These are phyloP conservation scores for Hyles vespertilio DNA, from an alignment of 1,140 invertebrate genomes.

Conservation along the genomic window DNA sequence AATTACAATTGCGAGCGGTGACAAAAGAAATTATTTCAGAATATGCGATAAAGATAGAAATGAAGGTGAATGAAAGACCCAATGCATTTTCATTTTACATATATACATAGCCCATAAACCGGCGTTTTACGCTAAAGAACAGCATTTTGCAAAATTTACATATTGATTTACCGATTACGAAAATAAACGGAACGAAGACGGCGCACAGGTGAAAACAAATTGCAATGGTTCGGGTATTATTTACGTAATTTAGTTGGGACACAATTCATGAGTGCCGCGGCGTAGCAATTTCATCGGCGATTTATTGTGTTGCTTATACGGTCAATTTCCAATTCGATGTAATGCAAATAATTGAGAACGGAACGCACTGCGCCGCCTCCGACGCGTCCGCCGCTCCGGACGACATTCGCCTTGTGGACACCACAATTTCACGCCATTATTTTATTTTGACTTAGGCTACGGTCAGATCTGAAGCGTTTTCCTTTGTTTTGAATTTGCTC, in stretches of 20 bases:
- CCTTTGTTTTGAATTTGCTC: too few species aligned
- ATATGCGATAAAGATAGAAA: too few species aligned
- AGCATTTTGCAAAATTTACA: too few species aligned
- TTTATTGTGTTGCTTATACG: conserved; percentile 18
- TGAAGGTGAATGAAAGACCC: too few species aligned
- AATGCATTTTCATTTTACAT: too few species aligned
- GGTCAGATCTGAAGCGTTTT: neutral
- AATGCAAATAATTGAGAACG: conserved; percentile 25
- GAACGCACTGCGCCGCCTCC: neutral
- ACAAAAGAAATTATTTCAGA: neutral
- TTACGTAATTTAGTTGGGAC: neutral
- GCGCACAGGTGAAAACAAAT: conserved; percentile 5
- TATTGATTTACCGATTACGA: conserved; percentile 5
- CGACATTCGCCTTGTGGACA: neutral
- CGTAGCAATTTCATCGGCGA: neutral
- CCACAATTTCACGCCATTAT: conserved; percentile 9
- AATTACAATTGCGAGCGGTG: too few species aligned
- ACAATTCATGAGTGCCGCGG: neutral
- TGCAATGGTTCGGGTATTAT: neutral
- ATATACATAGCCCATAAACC: too few species aligned
- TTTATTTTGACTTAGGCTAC: conserved; percentile 18
- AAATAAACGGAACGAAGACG: neutral
- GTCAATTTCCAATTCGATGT: conserved; percentile 28
- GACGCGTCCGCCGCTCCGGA: neutral
- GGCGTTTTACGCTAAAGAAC: too few species aligned